Evolutionary conservation across 2,113 vertebrate species (phyloP).

Genomic region (Upupa epops): DNA sequence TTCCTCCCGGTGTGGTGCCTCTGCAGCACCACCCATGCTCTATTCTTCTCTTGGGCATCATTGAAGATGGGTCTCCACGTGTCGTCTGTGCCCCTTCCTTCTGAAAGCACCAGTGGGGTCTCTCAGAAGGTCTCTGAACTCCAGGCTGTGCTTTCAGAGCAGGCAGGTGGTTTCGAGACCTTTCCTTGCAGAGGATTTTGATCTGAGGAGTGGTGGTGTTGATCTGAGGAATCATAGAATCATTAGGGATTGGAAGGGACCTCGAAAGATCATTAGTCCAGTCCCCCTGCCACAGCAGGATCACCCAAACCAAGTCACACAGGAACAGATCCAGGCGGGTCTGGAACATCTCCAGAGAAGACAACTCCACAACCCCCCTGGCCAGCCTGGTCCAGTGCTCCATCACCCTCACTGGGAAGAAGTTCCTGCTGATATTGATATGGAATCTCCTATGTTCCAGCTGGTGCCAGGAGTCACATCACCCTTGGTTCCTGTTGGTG

Average conservation of each 20-base stretch:
- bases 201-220: background rate
- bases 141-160: background rate
- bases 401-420: too few relatives aligned
- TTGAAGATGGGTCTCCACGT: background rate
- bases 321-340: too few relatives aligned
- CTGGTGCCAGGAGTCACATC: background rate
- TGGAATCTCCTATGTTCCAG: too few relatives aligned
- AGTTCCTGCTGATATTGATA: too few relatives aligned
- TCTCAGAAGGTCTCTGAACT: background rate
- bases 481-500: background rate
- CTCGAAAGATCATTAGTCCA: too few relatives aligned
- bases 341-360: too few relatives aligned
- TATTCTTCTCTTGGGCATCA: background rate
- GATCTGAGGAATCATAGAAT: too few relatives aligned
- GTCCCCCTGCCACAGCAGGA: too few relatives aligned
- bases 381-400: too few relatives aligned
- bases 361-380: too few relatives aligned
- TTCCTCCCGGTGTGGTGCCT: background rate
- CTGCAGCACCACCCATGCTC: rapidly evolving
- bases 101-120: background rate
- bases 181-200: background rate
- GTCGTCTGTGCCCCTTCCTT: background rate
- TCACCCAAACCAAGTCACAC: too few relatives aligned
- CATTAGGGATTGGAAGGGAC: too few relatives aligned
- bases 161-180: background rate